Evolutionary conservation across 2,888 invertebrate genomes (phyloP), one percentile per base, ranked within the genome.

Genomic region (Melitaea athalia): DNA sequence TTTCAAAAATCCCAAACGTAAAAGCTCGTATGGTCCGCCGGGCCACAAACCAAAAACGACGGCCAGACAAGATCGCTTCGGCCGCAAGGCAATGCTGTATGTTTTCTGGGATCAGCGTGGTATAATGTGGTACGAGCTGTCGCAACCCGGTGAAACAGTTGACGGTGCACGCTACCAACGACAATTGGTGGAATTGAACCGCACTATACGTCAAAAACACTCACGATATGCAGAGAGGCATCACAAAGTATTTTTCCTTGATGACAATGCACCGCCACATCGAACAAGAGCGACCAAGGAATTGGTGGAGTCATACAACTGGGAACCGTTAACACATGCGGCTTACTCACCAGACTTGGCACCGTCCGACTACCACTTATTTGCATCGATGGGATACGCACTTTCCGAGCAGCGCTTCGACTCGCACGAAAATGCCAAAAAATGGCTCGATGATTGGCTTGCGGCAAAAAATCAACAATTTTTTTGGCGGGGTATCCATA

Each of bases 191-290:
- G 38, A 65, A 62, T 73, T 69, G 70, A 72, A 63, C 59, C 66
- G 64, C 60, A 67, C 67, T n/a, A 43, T 74, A 43, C 57, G 43
- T n/a, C 68, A 70, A 69, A 72, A 75, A 71, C 72, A 72, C 12
- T 61, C 70, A 24, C 63, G 73, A 65, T 71, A 69, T 67, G 38
- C 64, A 5, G 24, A 15, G 5, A 71, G 71, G 67, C 68, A 72
- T 42, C 71, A 72, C 15, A 70, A 74, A 67, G 59, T 73, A 10
- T 74, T 73, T 70, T 49, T 74, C 6, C 66, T 67, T 7, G 70
- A 73, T 64, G 72, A 76, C 63, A 74, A 67, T 47, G 67, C 72
- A 68, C 71, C 67, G 31, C 67, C 70, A 45, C 69, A 74, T 63
- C 59, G 69, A 47, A 72, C 70, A 43, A 57, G 43, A 47, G 64